Evolutionary conservation across 2,113 vertebrate species (phyloP).

Genomic region (Forbesichthys agassizii): DNA sequence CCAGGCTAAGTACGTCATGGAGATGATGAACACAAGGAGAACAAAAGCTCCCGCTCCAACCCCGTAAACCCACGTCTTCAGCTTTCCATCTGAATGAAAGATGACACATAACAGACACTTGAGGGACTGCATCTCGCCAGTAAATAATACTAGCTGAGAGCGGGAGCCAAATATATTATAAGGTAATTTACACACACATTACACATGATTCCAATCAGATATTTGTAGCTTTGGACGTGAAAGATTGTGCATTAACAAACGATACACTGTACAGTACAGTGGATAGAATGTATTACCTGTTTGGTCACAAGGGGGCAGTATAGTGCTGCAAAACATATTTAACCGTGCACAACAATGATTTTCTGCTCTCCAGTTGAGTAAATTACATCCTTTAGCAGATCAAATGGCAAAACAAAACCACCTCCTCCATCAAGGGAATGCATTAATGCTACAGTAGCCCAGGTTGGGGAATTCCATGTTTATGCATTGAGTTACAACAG

Average conservation of each 20-base stretch:
- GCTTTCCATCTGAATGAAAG: slow-evolving; percentile 85
- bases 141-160: too few relatives aligned
- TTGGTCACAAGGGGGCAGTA: slow-evolving; percentile 36
- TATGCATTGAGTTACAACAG: background rate
- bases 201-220: too few relatives aligned
- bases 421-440: background rate
- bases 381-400: background rate
- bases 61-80: slow-evolving; percentile 99
- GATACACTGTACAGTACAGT: background rate
- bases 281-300: background rate
- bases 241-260: background rate
- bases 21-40: slow-evolving; percentile 94
- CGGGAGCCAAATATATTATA: too few relatives aligned
- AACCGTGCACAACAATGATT: background rate
- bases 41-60: slow-evolving; percentile 96
- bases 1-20: slow-evolving; percentile 99
- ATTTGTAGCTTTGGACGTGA: too few relatives aligned
- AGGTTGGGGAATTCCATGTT: too few relatives aligned
- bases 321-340: background rate
- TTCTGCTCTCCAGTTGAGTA: background rate
- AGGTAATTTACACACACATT: too few relatives aligned
- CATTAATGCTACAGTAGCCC: too few relatives aligned
- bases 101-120: background rate
- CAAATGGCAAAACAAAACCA: background rate
- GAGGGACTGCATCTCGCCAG: background rate